Conservation (phyloP, 2,888 invertebrate genomes). For the Megamerina dolium region DNA sequence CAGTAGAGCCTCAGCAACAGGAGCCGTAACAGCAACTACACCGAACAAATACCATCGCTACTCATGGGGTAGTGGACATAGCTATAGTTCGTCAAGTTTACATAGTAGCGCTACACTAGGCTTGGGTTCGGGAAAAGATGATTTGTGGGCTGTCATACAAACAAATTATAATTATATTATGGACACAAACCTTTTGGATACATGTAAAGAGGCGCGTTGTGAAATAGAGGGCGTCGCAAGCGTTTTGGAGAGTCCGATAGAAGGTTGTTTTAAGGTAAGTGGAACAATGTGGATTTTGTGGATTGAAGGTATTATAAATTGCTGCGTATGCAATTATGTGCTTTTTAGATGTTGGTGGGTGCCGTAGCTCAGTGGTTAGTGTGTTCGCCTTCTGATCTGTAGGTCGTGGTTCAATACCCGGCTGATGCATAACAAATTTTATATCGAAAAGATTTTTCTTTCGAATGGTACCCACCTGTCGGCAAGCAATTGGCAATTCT, state of each 20-base stretch:
- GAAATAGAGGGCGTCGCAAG: conserved; percentile 42
- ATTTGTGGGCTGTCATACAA: conserved; percentile 86
- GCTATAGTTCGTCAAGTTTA: conserved; percentile 58
- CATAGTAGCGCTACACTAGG: conserved; percentile 47
- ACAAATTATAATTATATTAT: conserved; percentile 91
- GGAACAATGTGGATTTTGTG: neutral
- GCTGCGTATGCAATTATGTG: neutral
- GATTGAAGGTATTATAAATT: no score
- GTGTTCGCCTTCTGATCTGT: no score
- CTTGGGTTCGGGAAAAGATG: conserved; percentile 60
- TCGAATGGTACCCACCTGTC: no score
- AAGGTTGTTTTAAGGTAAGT: conserved; percentile 44
- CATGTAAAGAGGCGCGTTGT: conserved; percentile 62
- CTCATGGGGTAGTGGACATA: conserved; percentile 69
- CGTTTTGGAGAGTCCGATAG: conserved; percentile 30
- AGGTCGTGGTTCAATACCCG: no score
- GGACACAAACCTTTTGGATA: conserved; percentile 89
- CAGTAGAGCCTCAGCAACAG: conserved; percentile 7
- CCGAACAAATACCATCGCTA: conserved; percentile 55
- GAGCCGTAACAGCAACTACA: conserved; percentile 18
- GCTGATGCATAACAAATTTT: no score
- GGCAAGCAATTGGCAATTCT: no score
- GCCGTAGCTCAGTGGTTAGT: no score
- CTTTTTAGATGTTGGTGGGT: neutral
- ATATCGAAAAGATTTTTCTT: no score